Evolutionary conservation across 1,140 invertebrate genomes (phyloP), one percentile per base, ranked within the genome.

Genomic region (Drosophila azteca): DNA sequence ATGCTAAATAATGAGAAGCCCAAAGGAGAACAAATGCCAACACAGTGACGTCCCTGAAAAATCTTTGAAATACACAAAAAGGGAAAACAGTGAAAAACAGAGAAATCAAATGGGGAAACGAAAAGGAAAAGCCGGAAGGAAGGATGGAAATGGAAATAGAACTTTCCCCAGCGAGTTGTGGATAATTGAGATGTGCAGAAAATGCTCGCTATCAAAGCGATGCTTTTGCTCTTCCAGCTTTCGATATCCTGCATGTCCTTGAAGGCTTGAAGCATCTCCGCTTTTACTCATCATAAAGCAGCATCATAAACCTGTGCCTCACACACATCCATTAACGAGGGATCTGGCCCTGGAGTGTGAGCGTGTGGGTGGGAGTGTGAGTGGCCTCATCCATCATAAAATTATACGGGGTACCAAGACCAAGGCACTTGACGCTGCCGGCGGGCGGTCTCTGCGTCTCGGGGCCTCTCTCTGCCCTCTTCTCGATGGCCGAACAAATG

Each of bases 1-100:
- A 79, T 83, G 79, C 52, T 68, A 65, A 76, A 79, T 77, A 83
- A 79, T 83, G 69, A 79, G 45, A 39, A 59, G 11, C 15, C 44
- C n/a, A 31, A 22, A 26, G 59, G 26, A 44, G 31, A 45, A 46
- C 44, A 8, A 46, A 6, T 31, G 22, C 31, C 35, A 24, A 29
- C 9, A 2, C 13, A 17, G 11, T 29, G 43, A 46, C 15, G 20
- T 41, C 35, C 17, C 5, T 39, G 35, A 13, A 63, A 48, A 44
- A n/a, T 43, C 43, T 26, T 13, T 52, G 31, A 52, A 43, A 26
- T 22, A 6, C 60, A 31, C 22, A 61, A 46, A 41, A 24, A 22
- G 7, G 8, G 50, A 39, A 43, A 45, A 51, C 9, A 35, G 9
- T 0, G 9, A 35, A 4, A 13, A 13, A 1, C 35, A 26, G 24